Percentiles rank a stretch among this genome's conserved stretches.
Evolutionary conservation across 1,140 invertebrate species (phyloP).

Genomic region (Leptopilina clavipes): DNA sequence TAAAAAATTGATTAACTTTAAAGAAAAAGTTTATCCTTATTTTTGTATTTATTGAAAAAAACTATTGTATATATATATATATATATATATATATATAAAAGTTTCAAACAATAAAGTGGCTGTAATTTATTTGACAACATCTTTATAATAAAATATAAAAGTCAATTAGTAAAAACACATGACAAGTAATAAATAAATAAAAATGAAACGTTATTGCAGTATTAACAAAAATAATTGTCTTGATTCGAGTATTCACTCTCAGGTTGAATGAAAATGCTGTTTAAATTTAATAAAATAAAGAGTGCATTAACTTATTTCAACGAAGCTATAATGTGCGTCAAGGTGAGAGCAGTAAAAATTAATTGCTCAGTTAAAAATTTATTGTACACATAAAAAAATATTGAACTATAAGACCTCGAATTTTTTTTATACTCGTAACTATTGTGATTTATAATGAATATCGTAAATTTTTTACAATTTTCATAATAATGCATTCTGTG

Average conservation of each 20-base stretch:
- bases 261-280: background rate
- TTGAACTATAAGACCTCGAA: background rate
- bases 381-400: background rate
- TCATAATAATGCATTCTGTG: slow-evolving; percentile 11
- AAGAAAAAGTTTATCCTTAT: background rate
- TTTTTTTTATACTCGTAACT: slow-evolving; percentile 12
- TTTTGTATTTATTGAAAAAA: background rate
- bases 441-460: background rate
- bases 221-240: background rate
- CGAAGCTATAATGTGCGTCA: slow-evolving; percentile 1
- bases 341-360: background rate
- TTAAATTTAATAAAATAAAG: background rate
- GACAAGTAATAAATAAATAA: no score
- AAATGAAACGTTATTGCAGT: background rate
- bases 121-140: no score
- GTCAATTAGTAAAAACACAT: no score
- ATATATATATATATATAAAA: no score
- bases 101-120: no score
- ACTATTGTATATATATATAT: no score
- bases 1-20: background rate
- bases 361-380: slow-evolving; percentile 13
- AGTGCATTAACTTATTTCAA: background rate
- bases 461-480: slow-evolving; percentile 20
- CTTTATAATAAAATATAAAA: no score
- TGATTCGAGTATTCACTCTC: background rate